Base-by-base conservation (phyloP, 2,797 vertebrate genomes). In the Harpagifer antarcticus region DNA sequence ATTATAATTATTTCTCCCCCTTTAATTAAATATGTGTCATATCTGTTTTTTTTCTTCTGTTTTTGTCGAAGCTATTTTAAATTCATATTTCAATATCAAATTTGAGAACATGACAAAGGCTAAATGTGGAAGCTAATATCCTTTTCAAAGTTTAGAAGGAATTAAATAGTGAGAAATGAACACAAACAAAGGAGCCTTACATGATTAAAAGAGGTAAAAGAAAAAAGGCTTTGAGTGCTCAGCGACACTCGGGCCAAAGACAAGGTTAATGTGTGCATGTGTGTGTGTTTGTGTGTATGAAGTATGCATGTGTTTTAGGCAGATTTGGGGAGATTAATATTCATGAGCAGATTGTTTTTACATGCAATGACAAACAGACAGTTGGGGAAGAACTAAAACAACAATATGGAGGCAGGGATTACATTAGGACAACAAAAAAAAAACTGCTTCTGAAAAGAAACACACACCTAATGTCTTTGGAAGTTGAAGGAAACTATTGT, bases 311-410 rank as follows among this genome's bases (percentile, higher is more conserved):
- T 83, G 72, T 77, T 87, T 84, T 58, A 70, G 72, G 73, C 63
- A 85, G 79, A 84, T 78, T 86, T 77, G 27, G 37, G 62, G 74
- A 79, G 68, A 61, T 83, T 81, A 84, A 86, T 87, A 87, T 90
- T 91, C 79, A 91, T 86, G 85, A 87, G 80, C 75, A 81, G 56
- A 82, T 68, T 80, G 71, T 78, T 76, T 85, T 58, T 74, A 79
- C 33, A 66, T 42, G 58, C 17, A 5, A 77, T 77, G 81, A 81
- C 78, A 84, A 83, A 86, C 72, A 31, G 74, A 72, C 68, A 78
- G 63, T 60, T 37, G 37, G 57, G 53, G 56, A 74, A 75, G 55
- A 78, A 57, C 61, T 45, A 54, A 79, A 57, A 75, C 83, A 81
- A 86, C 76, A 82, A 69, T 71, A 71, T 40, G 62, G 59, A 75